Evolutionary conservation across 2,113 vertebrate genomes (phyloP), one percentile per base, ranked within the genome.

Genomic region (Agapornis roseicollis): DNA sequence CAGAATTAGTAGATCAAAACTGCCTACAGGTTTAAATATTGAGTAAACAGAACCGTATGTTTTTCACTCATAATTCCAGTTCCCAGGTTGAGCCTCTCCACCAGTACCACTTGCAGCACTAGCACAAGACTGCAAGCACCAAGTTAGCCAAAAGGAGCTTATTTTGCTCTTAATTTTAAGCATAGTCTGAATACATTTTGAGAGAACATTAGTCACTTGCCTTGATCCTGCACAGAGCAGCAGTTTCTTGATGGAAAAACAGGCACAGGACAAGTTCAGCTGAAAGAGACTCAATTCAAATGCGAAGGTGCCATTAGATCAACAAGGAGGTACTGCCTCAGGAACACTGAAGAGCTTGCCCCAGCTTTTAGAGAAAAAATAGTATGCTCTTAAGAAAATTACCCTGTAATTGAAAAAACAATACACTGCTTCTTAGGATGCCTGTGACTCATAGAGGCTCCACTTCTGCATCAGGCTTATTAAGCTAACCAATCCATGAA

Each of bases 111-210:
- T 80, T 52, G 49, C n/a, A 68, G 61, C 24, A 50, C 19, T 41
- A 71, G 56, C 44, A 91, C 39, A 85, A 90, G 64, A 82, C 2
- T 39, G 33, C 70, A 92, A 85, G 74, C 74, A 92, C 37, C 58
- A 58, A 63, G 37, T 89, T 94, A 90, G 61, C 77, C 72, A 89
- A 60, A 84, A 90, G 39, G 53, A 96, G 49, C 80, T 94, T 93
- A 87, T 66, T 96, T 92, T 68, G 50, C 83, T 93, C 68, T 94
- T 96, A 66, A 79, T 90, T 90, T 96, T 93, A 94, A 92, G 84
- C 86, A 85, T 89, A 92, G 92, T 85, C 86, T 85, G 86, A 89
- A 95, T 19, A 89, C 69, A 92, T 93, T 86, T 92, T 92, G 85
- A 94, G 55, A 80, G 64, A 91, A 80, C 79, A 89, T 91, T 66